These are phyloP conservation scores for Thereva nobilitata DNA, from an alignment of 2,888 invertebrate species.

Conservation along the genomic window DNA sequence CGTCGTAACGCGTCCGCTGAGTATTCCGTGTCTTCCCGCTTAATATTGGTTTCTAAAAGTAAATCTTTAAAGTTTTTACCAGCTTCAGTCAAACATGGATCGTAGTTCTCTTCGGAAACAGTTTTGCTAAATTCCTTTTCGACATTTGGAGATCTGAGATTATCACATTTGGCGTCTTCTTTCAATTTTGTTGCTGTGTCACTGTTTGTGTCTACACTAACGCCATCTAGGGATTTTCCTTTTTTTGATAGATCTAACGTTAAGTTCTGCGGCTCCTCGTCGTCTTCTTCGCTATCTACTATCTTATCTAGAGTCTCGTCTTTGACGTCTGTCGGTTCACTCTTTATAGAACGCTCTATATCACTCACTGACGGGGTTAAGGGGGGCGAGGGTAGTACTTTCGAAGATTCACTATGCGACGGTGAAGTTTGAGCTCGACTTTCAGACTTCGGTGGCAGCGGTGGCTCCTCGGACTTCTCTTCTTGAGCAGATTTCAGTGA, in stretches of 20 bases:
- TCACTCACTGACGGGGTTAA: constrained; percentile 49
- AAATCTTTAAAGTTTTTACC: constrained; percentile 5
- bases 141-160: background rate
- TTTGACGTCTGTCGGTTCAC: constrained; percentile 33
- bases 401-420: constrained; percentile 49
- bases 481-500: constrained; percentile 49
- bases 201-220: constrained; percentile 3
- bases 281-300: constrained; percentile 19
- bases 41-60: background rate
- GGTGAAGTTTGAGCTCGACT: constrained; percentile 35
- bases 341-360: constrained; percentile 19
- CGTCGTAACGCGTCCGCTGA: constrained; percentile 51
- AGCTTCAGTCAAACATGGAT: constrained; percentile 38
- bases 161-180: constrained; percentile 33
- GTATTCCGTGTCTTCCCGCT: background rate
- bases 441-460: constrained; percentile 47
- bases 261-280: constrained; percentile 40
- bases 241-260: constrained; percentile 44
- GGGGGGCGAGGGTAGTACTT: constrained; percentile 56
- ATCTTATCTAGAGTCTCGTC: constrained; percentile 3
- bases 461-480: constrained; percentile 22
- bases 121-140: constrained; percentile 32
- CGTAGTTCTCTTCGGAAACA: background rate
- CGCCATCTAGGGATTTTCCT: constrained; percentile 1
- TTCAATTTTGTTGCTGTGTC: constrained; percentile 24